phyloP scores from a whole-genome alignment of 1,140 invertebrate species.

The Euwallacea fornicatus region DNA sequence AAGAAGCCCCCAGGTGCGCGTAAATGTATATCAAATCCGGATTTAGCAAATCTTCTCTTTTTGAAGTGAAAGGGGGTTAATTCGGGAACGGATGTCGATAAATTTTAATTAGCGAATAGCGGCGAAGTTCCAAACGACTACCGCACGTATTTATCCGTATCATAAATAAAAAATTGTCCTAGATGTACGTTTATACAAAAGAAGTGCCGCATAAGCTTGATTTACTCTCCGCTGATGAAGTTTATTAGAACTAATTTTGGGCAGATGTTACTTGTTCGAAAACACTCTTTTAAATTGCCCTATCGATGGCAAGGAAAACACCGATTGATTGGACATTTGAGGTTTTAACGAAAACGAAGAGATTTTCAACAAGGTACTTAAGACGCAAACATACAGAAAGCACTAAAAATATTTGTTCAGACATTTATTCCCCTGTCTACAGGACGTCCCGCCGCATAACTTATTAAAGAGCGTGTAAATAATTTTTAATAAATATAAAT shows the following conservation, averaged over 20 bases:
- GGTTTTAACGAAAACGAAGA: too few species aligned
- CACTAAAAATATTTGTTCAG: constrained; percentile 20
- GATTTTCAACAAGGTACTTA: neutral
- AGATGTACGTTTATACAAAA: neutral
- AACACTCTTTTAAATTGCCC: too few species aligned
- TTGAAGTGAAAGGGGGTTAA: neutral
- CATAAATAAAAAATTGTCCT: constrained; percentile 6
- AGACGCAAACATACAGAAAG: constrained; percentile 3
- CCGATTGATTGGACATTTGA: too few species aligned
- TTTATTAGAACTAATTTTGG: too few species aligned
- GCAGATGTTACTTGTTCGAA: too few species aligned
- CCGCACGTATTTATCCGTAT: constrained; percentile 1
- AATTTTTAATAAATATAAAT: constrained; percentile 31
- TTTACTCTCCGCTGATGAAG: neutral
- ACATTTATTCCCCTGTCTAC: constrained; percentile 25
- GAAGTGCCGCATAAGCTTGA: constrained; percentile 2
- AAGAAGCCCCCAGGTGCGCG: neutral
- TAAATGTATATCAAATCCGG: neutral
- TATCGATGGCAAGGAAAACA: too few species aligned
- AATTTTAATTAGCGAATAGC: constrained; percentile 4
- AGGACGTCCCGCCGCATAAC: constrained; percentile 18
- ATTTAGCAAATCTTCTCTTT: neutral
- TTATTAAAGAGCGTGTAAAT: constrained; percentile 28
- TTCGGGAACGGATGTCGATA: constrained; percentile 1
- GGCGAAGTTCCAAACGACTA: neutral